Conservation (phyloP, 2,888 invertebrate species). For the Drosophila anomalata region DNA sequence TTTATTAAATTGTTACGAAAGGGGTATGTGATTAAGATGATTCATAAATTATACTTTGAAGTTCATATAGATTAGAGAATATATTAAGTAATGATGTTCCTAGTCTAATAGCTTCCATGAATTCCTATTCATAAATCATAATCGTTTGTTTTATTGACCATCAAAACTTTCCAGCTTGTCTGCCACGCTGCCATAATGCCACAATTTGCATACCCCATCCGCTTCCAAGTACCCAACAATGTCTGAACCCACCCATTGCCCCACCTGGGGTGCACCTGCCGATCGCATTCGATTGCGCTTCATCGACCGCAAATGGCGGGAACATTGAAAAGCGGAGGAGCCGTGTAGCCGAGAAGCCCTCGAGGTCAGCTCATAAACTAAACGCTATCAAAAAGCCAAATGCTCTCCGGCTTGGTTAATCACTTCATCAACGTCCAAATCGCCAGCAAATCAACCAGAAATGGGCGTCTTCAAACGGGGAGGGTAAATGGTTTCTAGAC, state of each 20-base stretch:
- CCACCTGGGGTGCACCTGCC: constrained; percentile 31
- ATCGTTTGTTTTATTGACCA: constrained; percentile 20
- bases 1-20: constrained; percentile 5
- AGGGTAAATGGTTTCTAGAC: constrained; percentile 17
- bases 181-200: constrained; percentile 6
- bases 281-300: constrained; percentile 13
- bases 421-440: constrained; percentile 73
- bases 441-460: constrained; percentile 45
- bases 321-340: constrained; percentile 12
- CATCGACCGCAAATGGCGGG: constrained; percentile 20
- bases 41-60: background rate
- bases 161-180: constrained; percentile 11
- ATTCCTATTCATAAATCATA: constrained; percentile 24
- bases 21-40: background rate
- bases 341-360: constrained; percentile 23
- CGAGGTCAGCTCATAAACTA: constrained; percentile 61
- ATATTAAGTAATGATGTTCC: background rate
- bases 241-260: background rate
- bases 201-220: constrained; percentile 42
- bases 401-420: constrained; percentile 56
- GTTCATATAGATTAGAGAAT: background rate
- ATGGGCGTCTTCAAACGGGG: constrained; percentile 9
- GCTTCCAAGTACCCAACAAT: constrained; percentile 22
- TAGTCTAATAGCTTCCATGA: constrained; percentile 8
- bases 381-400: constrained; percentile 54